Evolutionary conservation across 2,888 invertebrate genomes (phyloP).

Genomic region (Zygaena filipendulae): DNA sequence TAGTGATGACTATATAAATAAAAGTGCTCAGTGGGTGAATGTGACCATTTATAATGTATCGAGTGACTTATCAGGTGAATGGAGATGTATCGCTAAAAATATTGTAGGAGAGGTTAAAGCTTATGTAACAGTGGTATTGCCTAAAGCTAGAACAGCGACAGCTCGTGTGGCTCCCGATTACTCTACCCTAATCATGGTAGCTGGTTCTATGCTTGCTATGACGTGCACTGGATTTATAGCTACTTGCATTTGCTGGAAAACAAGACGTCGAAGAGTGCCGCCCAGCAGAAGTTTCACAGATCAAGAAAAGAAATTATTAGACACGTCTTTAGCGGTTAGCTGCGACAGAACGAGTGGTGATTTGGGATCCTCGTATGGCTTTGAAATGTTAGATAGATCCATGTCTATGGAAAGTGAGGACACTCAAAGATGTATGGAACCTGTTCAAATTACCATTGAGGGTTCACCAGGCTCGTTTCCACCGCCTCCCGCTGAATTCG

Average conservation of each 20-base stretch:
- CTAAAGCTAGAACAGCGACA: constrained; percentile 76
- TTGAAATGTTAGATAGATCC: constrained; percentile 63
- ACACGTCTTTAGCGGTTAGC: constrained; percentile 75
- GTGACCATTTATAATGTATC: constrained; percentile 85
- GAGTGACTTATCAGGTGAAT: constrained; percentile 85
- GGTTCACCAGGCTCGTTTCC: constrained; percentile 50
- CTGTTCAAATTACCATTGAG: constrained; percentile 72
- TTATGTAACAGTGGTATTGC: constrained; percentile 66
- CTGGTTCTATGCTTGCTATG: constrained; percentile 76
- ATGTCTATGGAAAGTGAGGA: constrained; percentile 62
- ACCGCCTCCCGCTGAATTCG: constrained; percentile 58
- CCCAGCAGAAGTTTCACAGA: constrained; percentile 81
- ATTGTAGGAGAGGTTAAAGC: constrained; percentile 68
- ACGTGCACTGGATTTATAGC: constrained; percentile 70
- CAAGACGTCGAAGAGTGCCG: constrained; percentile 78
- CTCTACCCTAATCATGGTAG: constrained; percentile 76
- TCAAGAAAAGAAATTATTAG: constrained; percentile 87
- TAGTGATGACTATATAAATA: constrained; percentile 46
- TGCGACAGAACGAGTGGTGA: constrained; percentile 75
- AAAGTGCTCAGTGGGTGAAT: constrained; percentile 78
- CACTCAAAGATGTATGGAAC: constrained; percentile 56
- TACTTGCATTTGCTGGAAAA: constrained; percentile 67
- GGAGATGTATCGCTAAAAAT: constrained; percentile 84
- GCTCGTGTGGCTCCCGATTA: constrained; percentile 78
- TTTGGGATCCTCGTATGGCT: constrained; percentile 61